phyloP scores from a whole-genome alignment of 2,113 vertebrate genomes.

The Recurvirostra avosetta region DNA sequence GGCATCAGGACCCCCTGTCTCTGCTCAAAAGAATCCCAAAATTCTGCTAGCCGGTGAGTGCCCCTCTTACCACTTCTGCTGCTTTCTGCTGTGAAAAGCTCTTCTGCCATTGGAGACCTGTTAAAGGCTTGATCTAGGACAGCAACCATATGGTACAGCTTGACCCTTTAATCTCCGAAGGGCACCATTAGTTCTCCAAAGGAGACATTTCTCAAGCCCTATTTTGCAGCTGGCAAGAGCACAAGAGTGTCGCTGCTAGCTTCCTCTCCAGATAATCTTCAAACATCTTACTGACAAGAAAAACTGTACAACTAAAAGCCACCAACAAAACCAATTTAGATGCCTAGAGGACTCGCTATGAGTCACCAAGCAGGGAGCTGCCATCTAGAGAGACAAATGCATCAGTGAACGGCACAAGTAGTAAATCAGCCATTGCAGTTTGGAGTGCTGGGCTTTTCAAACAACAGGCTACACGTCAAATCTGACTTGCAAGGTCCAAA shows the following conservation, averaged over 20 bases:
- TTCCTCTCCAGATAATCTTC: background rate
- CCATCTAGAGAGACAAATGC: background rate
- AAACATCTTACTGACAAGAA: background rate
- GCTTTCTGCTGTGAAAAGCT: background rate
- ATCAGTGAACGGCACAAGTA: background rate
- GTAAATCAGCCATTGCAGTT: background rate
- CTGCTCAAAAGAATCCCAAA: background rate
- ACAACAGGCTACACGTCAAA: background rate
- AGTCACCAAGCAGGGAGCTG: background rate
- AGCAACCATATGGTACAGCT: background rate
- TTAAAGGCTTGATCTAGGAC: background rate
- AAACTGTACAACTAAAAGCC: background rate
- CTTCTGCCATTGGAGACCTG: background rate
- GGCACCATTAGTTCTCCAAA: background rate
- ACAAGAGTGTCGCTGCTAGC: background rate
- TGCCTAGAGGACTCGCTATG: background rate
- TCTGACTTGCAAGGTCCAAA: background rate
- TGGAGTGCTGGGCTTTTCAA: background rate
- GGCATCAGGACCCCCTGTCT: background rate
- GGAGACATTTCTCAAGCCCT: background rate
- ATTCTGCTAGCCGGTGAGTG: background rate
- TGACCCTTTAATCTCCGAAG: background rate
- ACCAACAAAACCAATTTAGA: background rate
- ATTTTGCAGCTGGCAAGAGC: background rate
- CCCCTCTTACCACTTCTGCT: background rate